Evolutionary conservation across 2,113 vertebrate species (phyloP).

Genomic region (Oryzias curvinotus): DNA sequence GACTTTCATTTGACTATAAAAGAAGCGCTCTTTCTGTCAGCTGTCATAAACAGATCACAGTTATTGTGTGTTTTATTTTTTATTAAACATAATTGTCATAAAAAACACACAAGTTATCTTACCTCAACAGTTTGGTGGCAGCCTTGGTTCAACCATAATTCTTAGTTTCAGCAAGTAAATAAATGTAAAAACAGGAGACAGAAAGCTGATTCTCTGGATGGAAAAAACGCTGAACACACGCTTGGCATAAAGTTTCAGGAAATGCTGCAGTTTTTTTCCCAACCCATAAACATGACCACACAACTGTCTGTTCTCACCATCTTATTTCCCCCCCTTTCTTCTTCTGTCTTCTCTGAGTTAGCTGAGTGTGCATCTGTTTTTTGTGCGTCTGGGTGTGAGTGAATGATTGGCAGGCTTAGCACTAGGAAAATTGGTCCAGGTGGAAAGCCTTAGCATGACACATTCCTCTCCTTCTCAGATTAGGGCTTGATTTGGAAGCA

Average conservation of each 20-base stretch:
- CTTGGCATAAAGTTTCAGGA: constrained; percentile 47
- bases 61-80: constrained; percentile 37
- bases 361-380: background rate
- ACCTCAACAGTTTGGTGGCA: background rate
- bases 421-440: constrained; percentile 45
- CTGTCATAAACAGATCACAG: constrained; percentile 29
- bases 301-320: constrained; percentile 39
- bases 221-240: constrained; percentile 35
- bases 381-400: constrained; percentile 2
- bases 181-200: constrained; percentile 11
- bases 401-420: too few relatives aligned
- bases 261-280: constrained; percentile 52
- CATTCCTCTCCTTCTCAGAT: constrained; percentile 38
- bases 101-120: too few relatives aligned
- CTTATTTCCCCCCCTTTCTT: background rate
- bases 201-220: constrained; percentile 1
- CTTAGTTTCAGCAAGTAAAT: constrained; percentile 7
- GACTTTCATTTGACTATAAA: constrained; percentile 13
- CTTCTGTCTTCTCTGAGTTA: background rate
- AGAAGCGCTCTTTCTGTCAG: constrained; percentile 41
- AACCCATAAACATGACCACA: constrained; percentile 60
- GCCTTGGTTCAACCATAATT: background rate
- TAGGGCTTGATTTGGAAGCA: constrained; percentile 48
- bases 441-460: constrained; percentile 46
- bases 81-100: too few relatives aligned